Evolutionary conservation across 2,888 invertebrate genomes (phyloP), one percentile per base, ranked within the genome.

Genomic region (Tanytarsus gracilentus): DNA sequence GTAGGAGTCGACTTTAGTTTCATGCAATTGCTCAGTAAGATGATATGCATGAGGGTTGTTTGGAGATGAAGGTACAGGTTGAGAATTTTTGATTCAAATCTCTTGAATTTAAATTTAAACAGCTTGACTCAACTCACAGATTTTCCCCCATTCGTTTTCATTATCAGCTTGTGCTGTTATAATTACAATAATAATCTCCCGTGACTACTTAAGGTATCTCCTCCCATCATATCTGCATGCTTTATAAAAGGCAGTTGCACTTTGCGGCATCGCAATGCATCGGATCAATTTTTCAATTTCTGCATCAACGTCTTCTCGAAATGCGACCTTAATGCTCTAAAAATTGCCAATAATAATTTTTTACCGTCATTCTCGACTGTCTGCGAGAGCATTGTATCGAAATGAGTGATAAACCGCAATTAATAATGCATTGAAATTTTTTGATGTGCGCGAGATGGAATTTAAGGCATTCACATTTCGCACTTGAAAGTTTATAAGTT

Each of bases 281-380:
- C 44, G 21, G 44, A 44, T 44, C 44, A 44, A 44, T 44, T 44
- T n/a, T 44, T 44, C 44, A 44, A 44, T 44, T 44, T 44, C n/a
- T n/a, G n/a, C n/a, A n/a, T 23, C 44, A 33, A 9, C n/a, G 6
- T 5, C n/a, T n/a, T 33, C 33, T 2, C n/a, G 18, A 23, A 44
- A 44, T 44, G n/a, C 23, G 44, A 44, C 16, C 44, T 44, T 44
- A 44, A 44, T 44, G 9, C 18, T 23, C 44, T 18, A 23, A 4
- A 44, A 44, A 44, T 44, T 44, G 44, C 23, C 44, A 44, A 44
- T 44, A 44, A 44, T 44, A 44, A 18, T 23, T 8, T 44, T 33
- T 44, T 44, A 44, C 23, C 44, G 23, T n/a, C 18, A 44, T 23
- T 18, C 8, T 4, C 23, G 44, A 5, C 2, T 14, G 36, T 36